Percentiles rank a stretch among this genome's conserved stretches.
These are phyloP conservation scores for Andrena chrysosceles DNA, from an alignment of 2,888 invertebrate species.

Conservation along the genomic window DNA sequence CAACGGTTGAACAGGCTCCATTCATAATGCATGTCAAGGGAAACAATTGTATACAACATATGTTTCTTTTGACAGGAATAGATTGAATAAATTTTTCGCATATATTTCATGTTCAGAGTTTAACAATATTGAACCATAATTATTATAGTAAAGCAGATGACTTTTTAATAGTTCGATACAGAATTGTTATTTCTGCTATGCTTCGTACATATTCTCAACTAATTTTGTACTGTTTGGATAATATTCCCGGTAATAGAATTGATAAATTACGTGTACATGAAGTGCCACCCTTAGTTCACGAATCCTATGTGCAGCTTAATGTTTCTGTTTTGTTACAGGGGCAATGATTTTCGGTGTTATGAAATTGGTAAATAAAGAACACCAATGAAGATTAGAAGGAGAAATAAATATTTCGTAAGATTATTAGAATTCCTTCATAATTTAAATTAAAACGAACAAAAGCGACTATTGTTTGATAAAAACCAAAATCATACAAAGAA, in stretches of 20 bases:
- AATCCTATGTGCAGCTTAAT: background rate
- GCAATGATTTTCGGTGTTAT: background rate
- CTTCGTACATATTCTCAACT: background rate
- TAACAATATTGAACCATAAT: no score
- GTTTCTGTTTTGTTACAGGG: background rate
- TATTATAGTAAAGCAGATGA: no score
- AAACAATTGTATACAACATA: no score
- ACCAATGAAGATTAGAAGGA: background rate
- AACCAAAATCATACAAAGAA: background rate
- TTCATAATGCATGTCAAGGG: no score
- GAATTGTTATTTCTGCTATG: background rate
- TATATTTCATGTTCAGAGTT: background rate
- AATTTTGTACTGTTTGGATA: background rate
- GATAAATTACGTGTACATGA: background rate
- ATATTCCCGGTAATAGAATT: background rate
- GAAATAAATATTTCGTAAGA: background rate
- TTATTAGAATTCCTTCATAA: background rate
- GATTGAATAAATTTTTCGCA: no score
- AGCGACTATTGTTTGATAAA: background rate
- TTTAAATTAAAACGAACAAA: background rate
- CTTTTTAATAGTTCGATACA: background rate
- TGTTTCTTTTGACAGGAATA: no score
- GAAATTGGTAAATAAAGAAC: conserved; percentile 7
- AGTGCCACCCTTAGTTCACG: conserved; percentile 13
- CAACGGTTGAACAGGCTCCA: no score